phyloP scores from a whole-genome alignment of 2,888 invertebrate genomes.

The Apantesis nais region DNA sequence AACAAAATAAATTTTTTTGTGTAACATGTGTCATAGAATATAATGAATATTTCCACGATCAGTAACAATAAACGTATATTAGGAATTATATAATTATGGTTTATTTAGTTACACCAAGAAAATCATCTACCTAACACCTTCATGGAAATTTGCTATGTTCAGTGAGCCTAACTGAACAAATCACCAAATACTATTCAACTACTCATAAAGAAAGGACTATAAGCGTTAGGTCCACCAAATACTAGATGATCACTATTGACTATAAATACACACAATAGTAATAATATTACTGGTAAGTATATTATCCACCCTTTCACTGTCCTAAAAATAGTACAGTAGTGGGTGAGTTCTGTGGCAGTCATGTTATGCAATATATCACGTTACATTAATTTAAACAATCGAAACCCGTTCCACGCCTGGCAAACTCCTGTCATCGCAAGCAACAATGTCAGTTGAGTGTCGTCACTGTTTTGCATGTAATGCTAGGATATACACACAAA shows the following conservation, averaged over 20 bases:
- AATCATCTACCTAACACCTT: fast-evolving
- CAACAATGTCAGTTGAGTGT: not conserved
- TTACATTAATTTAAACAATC: constrained; percentile 2
- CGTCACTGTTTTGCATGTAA: not conserved
- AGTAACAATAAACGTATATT: no score
- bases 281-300: not conserved
- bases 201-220: not conserved
- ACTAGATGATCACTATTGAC: no score
- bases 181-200: not conserved
- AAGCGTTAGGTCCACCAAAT: not conserved
- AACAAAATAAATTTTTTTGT: no score
- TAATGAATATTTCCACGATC: no score
- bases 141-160: not conserved
- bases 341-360: not conserved
- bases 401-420: constrained; percentile 1
- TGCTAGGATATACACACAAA: no score
- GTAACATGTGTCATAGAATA: no score
- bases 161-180: not conserved
- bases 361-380: not conserved
- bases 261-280: not conserved
- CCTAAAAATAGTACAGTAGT: not conserved
- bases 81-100: not conserved
- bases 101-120: not conserved
- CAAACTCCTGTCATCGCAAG: not conserved
- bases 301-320: not conserved